phyloP scores from a whole-genome alignment of 2,113 vertebrate genomes.

The Microcebus lehilahytsara region DNA sequence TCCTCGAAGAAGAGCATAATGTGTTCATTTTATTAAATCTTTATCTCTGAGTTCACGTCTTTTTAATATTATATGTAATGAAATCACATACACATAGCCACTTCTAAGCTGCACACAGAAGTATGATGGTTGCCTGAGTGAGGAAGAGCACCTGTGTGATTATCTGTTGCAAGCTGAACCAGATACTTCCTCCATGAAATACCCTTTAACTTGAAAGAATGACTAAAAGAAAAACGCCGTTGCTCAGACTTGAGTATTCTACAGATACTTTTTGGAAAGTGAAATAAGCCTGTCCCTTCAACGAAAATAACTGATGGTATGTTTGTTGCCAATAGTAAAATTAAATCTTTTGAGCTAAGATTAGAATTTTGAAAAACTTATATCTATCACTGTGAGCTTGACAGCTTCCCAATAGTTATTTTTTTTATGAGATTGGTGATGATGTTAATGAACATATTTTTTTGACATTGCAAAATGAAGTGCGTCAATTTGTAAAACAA shows the following conservation, averaged over 20 bases:
- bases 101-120: not conserved
- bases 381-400: not conserved
- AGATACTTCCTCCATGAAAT: not conserved
- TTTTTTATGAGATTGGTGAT: not conserved
- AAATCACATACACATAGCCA: not conserved
- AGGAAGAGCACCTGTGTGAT: not conserved
- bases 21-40: not conserved
- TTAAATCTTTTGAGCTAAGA: slow-evolving; percentile 13
- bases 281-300: not conserved
- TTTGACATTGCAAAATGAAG: not conserved
- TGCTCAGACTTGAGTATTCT: not conserved
- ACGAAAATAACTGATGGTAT: not conserved
- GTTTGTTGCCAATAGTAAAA: slow-evolving; percentile 33
- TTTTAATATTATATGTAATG: not conserved
- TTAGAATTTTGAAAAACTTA: slow-evolving; percentile 29
- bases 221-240: not conserved
- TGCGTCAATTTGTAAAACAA: not conserved
- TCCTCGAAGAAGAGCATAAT: not conserved
- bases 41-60: not conserved
- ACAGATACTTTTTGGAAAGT: not conserved
- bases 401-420: not conserved
- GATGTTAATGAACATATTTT: not conserved
- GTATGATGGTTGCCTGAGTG: not conserved
- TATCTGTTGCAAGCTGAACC: not conserved
- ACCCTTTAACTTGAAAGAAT: not conserved